Base-by-base conservation (phyloP, 1,140 invertebrate species). In the Drosophila subpulchrella region DNA sequence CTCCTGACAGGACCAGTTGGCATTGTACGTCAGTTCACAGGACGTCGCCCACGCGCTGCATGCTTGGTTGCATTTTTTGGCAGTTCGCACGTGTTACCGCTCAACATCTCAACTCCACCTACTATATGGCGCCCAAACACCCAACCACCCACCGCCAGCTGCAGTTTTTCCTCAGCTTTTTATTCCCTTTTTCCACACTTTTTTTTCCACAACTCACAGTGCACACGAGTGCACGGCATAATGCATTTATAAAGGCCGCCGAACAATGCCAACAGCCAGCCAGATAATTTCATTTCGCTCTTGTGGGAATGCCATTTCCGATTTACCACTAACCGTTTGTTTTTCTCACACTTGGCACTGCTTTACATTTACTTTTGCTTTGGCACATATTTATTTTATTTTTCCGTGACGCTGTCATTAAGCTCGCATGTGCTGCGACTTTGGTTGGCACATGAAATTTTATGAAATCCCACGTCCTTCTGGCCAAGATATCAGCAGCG, bases 201-300 rank as follows among this genome's bases (percentile, higher is more conserved):
- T 8, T 44, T 44, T 42, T 41, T 27, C 11, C 4, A n/a, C 42
- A 44, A 41, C 50, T 74, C 34, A 44, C 30, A 17, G 50, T 75
- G 80, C 81, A 62, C 60, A 80, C 57, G 77, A 77, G 81, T 85
- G 73, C 81, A 55, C 63, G 79, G 65, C 82, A 85, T 83, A 85
- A 85, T 81, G 82, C 82, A 85, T 86, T 85, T 86, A 71, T 75
- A 53, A 85, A 81, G 78, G 81, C 63, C 82, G 70, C 59, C 71
- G 67, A 77, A 78, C 62, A 81, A 77, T 85, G 81, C 81, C 57
- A 59, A 58, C 30, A 63, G 66, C 59, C 66, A 71, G 63, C 71
- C 75, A 67, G 67, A 85, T 86, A 78, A 78, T 85, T 78, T 85
- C 58, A 50, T 62, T 65, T 58, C 58, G 48, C 44, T 24, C 41